A percentile compares a stretch with the other conserved stretches of the same genome.
These are phyloP conservation scores for Axis porcinus DNA, from an alignment of 2,113 vertebrate genomes.

Conservation along the genomic window DNA sequence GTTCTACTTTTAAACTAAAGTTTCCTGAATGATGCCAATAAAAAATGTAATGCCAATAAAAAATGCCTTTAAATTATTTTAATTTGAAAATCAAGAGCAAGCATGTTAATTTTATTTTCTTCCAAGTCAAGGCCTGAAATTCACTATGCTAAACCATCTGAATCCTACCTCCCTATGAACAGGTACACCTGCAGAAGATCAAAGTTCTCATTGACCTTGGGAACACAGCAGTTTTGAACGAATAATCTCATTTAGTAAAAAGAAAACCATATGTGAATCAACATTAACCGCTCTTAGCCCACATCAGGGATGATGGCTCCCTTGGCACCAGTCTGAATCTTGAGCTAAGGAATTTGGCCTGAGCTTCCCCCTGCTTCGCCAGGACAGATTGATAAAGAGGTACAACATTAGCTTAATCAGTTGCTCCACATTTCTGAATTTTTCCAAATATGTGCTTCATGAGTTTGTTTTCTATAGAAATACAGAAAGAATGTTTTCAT, in stretches of 20 bases:
- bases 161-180: neutral
- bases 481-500: neutral
- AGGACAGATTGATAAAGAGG: slow-evolving; percentile 60
- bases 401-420: slow-evolving; percentile 51
- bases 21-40: neutral
- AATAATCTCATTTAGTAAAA: slow-evolving; percentile 73
- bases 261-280: slow-evolving; percentile 68
- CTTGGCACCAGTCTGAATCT: slow-evolving; percentile 42
- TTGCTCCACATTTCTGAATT: slow-evolving; percentile 31
- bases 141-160: neutral
- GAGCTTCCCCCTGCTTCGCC: slow-evolving; percentile 44
- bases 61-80: neutral
- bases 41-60: neutral
- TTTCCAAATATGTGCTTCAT: neutral
- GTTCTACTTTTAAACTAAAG: neutral
- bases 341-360: slow-evolving; percentile 66
- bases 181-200: slow-evolving; percentile 72
- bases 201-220: slow-evolving; percentile 76
- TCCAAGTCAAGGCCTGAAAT: neutral
- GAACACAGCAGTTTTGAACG: slow-evolving; percentile 66
- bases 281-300: slow-evolving; percentile 60
- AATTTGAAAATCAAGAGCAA: neutral
- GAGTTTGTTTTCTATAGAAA: slow-evolving; percentile 22
- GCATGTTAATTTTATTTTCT: neutral
- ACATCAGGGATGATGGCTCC: slow-evolving; percentile 64